Evolutionary conservation across 2,888 invertebrate genomes (phyloP).

Genomic region (Laspeyria flexula): DNA sequence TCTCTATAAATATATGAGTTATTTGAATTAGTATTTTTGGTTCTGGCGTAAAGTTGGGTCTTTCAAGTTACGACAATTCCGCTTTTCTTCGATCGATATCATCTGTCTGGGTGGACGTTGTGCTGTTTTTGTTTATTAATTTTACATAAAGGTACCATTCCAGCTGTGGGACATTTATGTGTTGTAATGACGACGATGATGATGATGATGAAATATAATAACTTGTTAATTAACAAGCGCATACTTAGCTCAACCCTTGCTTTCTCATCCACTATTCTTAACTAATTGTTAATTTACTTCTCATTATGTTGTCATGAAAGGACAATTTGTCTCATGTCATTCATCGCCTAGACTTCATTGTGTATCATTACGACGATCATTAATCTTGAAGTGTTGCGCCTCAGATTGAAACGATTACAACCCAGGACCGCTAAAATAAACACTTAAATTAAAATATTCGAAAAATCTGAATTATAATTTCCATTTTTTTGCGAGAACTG

Average conservation of each 20-base stretch:
- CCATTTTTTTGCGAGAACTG: too few species aligned
- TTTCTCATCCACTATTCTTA: conserved; percentile 1
- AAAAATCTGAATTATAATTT: background rate
- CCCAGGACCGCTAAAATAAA: conserved; percentile 8
- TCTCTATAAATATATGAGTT: too few species aligned
- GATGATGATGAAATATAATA: too few species aligned
- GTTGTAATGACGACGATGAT: too few species aligned
- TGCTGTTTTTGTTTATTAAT: too few species aligned
- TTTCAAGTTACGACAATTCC: too few species aligned
- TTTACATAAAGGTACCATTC: too few species aligned
- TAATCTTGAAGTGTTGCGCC: conserved; percentile 33
- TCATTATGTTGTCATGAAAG: conserved; percentile 24
- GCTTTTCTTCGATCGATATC: too few species aligned
- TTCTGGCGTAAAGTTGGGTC: too few species aligned
- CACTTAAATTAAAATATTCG: conserved; percentile 17
- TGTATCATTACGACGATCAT: conserved; percentile 35
- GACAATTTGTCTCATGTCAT: conserved; percentile 33
- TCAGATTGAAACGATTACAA: conserved; percentile 29
- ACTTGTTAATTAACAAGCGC: background rate
- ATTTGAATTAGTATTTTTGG: too few species aligned
- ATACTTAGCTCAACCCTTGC: background rate
- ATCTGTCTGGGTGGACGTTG: too few species aligned
- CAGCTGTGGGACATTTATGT: too few species aligned
- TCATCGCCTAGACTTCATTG: conserved; percentile 27
- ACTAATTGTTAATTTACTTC: conserved; percentile 15